These are phyloP conservation scores for Anthopleura sola DNA, from an alignment of 64 coral and sea anemone genomes.

Conservation along the genomic window DNA sequence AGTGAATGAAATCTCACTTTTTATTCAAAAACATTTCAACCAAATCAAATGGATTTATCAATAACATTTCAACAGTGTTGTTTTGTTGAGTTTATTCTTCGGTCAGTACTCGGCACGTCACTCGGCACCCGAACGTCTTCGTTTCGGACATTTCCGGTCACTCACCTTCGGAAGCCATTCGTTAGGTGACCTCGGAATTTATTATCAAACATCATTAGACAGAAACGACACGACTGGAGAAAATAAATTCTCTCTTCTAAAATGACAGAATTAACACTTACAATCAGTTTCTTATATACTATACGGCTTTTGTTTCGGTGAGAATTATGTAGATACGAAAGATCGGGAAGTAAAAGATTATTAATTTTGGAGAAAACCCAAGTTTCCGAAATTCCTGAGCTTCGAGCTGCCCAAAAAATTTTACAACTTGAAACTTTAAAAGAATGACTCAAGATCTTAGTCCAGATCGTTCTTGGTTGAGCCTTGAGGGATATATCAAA, in stretches of 20 bases:
- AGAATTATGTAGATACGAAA: not conserved
- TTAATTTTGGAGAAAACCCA: not conserved
- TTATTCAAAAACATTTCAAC: too few species aligned
- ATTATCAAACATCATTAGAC: not conserved
- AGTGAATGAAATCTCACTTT: too few species aligned
- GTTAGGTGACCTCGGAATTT: not conserved
- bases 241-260: not conserved
- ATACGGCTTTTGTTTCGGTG: not conserved
- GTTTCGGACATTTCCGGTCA: not conserved
- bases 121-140: not conserved
- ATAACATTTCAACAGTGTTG: too few species aligned
- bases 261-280: not conserved
- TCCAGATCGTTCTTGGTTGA: constrained; percentile 32
- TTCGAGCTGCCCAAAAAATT: not conserved
- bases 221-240: not conserved
- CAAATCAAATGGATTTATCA: too few species aligned
- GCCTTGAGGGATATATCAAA: constrained; percentile 38
- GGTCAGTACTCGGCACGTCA: too few species aligned
- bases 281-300: not conserved
- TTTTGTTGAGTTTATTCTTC: too few species aligned
- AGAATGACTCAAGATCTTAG: not conserved
- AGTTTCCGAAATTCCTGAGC: not conserved
- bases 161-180: not conserved
- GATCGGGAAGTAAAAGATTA: not conserved
- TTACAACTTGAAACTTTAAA: not conserved